Evolutionary conservation across 2,113 vertebrate genomes (phyloP).

Genomic region (Lates calcarifer): DNA sequence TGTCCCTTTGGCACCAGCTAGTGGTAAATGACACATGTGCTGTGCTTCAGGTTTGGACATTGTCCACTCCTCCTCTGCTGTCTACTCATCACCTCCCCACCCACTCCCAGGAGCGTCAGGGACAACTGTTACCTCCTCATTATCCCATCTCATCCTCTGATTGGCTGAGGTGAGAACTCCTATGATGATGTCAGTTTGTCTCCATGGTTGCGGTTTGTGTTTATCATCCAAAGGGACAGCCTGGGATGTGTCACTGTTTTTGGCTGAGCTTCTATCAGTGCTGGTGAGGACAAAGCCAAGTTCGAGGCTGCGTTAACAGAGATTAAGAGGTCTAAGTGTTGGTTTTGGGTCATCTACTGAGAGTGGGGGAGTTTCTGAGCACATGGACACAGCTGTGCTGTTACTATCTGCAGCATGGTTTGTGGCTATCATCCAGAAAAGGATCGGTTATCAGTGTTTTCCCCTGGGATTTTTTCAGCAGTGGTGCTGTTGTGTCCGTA

Average conservation of each 20-base stretch:
- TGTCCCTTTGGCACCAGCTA: not conserved
- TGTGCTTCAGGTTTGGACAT: not conserved
- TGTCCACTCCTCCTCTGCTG: not conserved
- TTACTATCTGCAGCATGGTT: not conserved
- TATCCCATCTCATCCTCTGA: not conserved
- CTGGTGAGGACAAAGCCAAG: constrained; percentile 32
- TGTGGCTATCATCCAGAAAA: not conserved
- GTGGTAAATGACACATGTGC: not conserved
- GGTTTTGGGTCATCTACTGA: not conserved
- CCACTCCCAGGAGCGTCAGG: not conserved
- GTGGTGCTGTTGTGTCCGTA: not conserved
- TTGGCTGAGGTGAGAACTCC: constrained; percentile 38
- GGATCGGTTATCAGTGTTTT: not conserved
- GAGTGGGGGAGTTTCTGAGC: constrained; percentile 7
- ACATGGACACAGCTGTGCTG: constrained; percentile 38
- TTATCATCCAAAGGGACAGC: constrained; percentile 32
- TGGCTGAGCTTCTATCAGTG: constrained; percentile 43
- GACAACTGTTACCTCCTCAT: accelerated
- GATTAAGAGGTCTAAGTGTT: constrained; percentile 34
- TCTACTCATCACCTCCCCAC: not conserved
- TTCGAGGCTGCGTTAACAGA: constrained; percentile 9
- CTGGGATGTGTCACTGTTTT: constrained; percentile 28
- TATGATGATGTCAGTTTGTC: constrained; percentile 33
- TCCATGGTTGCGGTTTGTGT: constrained; percentile 48
- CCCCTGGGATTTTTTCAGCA: not conserved